Base-by-base conservation (phyloP, 2,113 vertebrate genomes). In the Centrocercus urophasianus region DNA sequence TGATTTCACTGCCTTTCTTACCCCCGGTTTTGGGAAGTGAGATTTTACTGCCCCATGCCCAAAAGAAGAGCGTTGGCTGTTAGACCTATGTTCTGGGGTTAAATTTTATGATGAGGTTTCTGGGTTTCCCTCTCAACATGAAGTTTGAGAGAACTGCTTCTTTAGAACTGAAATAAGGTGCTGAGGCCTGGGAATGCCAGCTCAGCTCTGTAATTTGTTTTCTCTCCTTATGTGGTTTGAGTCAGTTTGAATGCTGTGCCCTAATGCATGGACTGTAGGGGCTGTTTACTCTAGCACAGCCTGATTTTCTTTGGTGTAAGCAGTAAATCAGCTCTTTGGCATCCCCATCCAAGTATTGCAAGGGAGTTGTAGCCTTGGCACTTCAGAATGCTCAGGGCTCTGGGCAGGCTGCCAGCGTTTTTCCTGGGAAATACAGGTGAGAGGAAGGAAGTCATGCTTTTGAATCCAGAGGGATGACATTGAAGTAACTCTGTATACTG, bases 191-290 rank as follows among this genome's bases (percentile, higher is more conserved):
- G 40, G 14, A 73, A 14, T 16, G 40, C 40, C 32, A 75, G 42
- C 57, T 93, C 66, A 69, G 20, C 27, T 43, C 27, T 50, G 21
- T 47, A 22, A 45, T 59, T 75, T 0, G 5, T 3, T 52, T 22
- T 78, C 74, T 64, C 38, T 83, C 6, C 9, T 66, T 5, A 4
- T 36, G 28, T 13, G 4, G 20, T 47, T 36, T 18, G 9, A 84
- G 11, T 56, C 80, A 71, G 59, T 63, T 63, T 65, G 36, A 71
- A 34, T 16, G 32, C 10, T 57, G 8, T 56, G 50, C 47, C 22
- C 30, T n/a, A 11, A 1, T 73, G 14, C 4, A 0, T 5, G 12
- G 71, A 12, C 0, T 0, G 30, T 3, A 66, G 40, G 50, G 36
- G 83, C 11, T 0, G 1, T 38, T 69, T 70, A 28, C 18, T 42